Conservation (phyloP, 1,140 invertebrate genomes). For the Chelonus insularis region DNA sequence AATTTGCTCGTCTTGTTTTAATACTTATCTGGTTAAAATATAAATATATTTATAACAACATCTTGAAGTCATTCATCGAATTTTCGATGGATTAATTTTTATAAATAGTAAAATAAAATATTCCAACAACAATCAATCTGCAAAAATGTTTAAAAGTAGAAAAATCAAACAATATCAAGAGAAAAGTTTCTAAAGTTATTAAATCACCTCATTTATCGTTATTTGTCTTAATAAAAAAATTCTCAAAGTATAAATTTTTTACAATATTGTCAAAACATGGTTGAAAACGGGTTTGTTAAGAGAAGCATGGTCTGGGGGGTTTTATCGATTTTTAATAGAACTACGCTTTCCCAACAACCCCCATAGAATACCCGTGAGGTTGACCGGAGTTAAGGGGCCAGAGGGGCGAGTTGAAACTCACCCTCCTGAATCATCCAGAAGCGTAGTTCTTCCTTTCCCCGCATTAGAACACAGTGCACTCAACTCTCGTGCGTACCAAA, state of each 20-base stretch:
- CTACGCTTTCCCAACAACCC: neutral
- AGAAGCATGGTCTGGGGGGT: neutral
- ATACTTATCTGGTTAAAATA: too few relatives aligned
- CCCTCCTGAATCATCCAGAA: neutral
- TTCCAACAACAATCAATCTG: too few relatives aligned
- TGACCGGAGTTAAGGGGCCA: neutral
- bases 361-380: conserved; percentile 7
- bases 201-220: neutral
- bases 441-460: neutral
- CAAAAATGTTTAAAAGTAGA: too few relatives aligned
- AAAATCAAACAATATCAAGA: too few relatives aligned
- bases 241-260: neutral
- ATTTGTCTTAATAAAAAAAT: neutral
- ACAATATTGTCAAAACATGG: neutral
- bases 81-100: too few relatives aligned
- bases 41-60: too few relatives aligned
- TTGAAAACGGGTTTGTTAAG: neutral
- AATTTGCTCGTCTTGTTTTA: too few relatives aligned
- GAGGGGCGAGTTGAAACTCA: neutral
- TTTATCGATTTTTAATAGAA: conserved; percentile 27
- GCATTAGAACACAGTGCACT: neutral
- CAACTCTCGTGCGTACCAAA: neutral
- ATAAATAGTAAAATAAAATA: too few relatives aligned
- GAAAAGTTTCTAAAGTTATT: too few relatives aligned
- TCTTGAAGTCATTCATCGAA: too few relatives aligned